Evolutionary conservation across 2,797 vertebrate species (phyloP).

Genomic region (Sebastes glaucus): DNA sequence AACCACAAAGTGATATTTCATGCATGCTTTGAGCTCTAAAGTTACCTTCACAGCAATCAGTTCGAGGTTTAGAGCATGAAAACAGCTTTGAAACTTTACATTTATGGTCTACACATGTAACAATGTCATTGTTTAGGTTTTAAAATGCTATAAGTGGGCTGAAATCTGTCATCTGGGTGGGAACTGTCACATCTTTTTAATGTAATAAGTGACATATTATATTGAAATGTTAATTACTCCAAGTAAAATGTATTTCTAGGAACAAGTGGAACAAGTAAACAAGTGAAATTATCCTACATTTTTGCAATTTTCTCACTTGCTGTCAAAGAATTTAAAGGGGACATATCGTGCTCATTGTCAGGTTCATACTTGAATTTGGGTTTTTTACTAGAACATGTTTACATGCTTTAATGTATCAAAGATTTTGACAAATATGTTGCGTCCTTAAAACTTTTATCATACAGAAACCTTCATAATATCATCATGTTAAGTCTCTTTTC

Average conservation of each 20-base stretch:
- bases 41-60: neutral
- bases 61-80: neutral
- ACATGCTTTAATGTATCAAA: neutral
- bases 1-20: neutral
- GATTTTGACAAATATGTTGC: neutral
- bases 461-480: no score
- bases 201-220: neutral
- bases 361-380: neutral
- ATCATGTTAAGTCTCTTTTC: neutral
- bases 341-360: fast-evolving
- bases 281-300: neutral
- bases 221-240: neutral
- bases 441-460: neutral
- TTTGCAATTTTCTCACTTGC: neutral
- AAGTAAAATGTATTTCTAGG: neutral
- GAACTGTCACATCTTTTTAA: neutral
- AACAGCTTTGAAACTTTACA: slow-evolving; percentile 9
- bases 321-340: neutral
- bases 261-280: neutral
- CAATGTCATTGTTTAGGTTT: neutral
- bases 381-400: neutral
- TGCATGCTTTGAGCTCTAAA: neutral
- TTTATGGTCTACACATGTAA: neutral
- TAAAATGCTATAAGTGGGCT: neutral
- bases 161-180: neutral